A percentile compares a stretch with the other conserved stretches of the same genome.
Evolutionary conservation across 1,140 invertebrate species (phyloP).

Genomic region (Solenopsis invicta): DNA sequence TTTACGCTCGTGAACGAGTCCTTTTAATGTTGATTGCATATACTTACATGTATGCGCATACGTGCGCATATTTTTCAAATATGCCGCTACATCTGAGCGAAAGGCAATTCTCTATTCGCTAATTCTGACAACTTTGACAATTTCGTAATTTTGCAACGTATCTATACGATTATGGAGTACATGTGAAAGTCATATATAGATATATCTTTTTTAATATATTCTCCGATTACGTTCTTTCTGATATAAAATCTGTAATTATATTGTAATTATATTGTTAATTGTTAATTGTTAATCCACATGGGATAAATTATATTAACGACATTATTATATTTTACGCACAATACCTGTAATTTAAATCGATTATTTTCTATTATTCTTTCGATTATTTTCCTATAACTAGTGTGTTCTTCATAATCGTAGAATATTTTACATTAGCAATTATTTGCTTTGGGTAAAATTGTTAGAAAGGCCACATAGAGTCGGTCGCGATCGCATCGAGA

Average conservation of each 20-base stretch:
- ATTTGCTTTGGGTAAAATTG: neutral
- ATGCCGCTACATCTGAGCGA: neutral
- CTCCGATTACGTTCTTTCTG: neutral
- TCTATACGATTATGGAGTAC: neutral
- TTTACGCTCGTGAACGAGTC: conserved; percentile 10
- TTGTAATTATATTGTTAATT: no score
- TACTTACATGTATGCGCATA: no score
- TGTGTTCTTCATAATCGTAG: neutral
- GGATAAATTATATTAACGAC: neutral
- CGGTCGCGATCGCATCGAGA: neutral
- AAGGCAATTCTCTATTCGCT: neutral
- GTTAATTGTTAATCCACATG: neutral
- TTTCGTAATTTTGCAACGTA: neutral
- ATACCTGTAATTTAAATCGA: neutral
- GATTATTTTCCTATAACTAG: neutral
- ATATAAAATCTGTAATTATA: neutral
- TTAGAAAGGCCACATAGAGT: neutral
- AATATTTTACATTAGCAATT: neutral
- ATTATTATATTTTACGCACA: no score
- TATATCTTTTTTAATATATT: neutral
- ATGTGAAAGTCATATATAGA: neutral
- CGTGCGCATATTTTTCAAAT: neutral
- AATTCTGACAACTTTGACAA: conserved; percentile 18
- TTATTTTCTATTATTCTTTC: no score
- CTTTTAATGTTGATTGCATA: neutral